Base-by-base conservation (phyloP, 1,140 invertebrate species). In the Chymomyza costata region DNA sequence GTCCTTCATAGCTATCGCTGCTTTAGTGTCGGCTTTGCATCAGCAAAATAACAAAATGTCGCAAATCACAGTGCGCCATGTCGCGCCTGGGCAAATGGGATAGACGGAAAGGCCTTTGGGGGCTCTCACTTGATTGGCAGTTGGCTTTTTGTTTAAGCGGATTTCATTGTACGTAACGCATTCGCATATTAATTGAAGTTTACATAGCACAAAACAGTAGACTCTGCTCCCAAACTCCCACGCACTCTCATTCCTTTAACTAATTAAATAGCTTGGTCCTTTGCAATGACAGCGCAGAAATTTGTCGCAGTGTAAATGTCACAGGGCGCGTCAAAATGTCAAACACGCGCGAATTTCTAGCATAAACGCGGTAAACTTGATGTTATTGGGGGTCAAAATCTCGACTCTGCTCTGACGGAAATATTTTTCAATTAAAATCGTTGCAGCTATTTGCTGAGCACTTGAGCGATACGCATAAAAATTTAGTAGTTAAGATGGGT, bases 31-130 rank as follows among this genome's bases (percentile, higher is more conserved):
- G 65, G 70, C 66, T 78, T 76, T 78, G 65, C 60, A 76, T 76
- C 65, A 76, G 70, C 70, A 76, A 76, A 78, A 78, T 76, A 68
- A 78, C 61, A 76, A 76, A 76, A 76, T 76, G 71, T 76, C 71
- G 66, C 71, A 78, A 76, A 78, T 76, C 71, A 78, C 21, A 25
- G 21, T 25, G 21, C 8, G 8, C 21, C 21, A 3, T 8, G 3
- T 25, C 3, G 8, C 21, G 21, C 53, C 37, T 39, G 46, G 47
- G 56, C 52, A 35, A 35, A 37, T 19, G 16, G 13, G 18, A 10
- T 2, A n/a, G 21, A 14, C 15, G n/a, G 15, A 3, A n/a, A 15
- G 30, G 19, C 3, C 21, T 25, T 8, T 2, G 13, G 31, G 15
- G 37, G 21, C 30, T 18, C 40, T 49, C 52, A 46, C 62, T 66